Evolutionary conservation across 2,113 vertebrate genomes (phyloP).

Genomic region (Oenanthe melanoleuca): DNA sequence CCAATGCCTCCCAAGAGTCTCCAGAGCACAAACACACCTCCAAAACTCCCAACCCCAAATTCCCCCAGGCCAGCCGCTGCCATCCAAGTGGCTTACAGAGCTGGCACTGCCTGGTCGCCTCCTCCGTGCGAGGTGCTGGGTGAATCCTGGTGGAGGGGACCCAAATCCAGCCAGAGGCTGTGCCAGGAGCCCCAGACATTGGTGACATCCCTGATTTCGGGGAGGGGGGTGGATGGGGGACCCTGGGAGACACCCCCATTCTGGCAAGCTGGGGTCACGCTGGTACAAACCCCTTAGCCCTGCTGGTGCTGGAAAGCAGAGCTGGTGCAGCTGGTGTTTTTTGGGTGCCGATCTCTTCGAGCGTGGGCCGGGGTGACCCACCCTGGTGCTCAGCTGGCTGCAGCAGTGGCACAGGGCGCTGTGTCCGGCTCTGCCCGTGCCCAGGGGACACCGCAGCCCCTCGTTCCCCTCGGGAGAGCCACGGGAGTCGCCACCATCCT

Average conservation of each 20-base stretch:
- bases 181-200: background rate
- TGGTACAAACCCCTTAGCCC: no score
- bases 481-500: fast-evolving
- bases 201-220: background rate
- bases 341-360: fast-evolving
- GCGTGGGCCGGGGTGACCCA: background rate
- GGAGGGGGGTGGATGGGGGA: background rate
- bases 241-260: background rate
- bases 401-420: background rate
- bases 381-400: fast-evolving
- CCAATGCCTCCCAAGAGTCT: background rate
- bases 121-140: background rate
- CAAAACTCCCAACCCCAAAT: background rate
- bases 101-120: background rate
- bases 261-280: background rate
- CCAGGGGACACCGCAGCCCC: background rate
- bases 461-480: fast-evolving
- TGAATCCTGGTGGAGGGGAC: background rate
- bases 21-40: background rate
- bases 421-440: background rate
- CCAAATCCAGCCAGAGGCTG: background rate
- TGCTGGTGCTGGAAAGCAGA: fast-evolving
- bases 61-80: fast-evolving
- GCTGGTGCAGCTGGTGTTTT: fast-evolving
- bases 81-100: background rate